A percentile compares a stretch with the other conserved stretches of the same genome.
These are phyloP conservation scores for Dissostichus mawsoni DNA, from an alignment of 2,113 vertebrate genomes.

Conservation along the genomic window DNA sequence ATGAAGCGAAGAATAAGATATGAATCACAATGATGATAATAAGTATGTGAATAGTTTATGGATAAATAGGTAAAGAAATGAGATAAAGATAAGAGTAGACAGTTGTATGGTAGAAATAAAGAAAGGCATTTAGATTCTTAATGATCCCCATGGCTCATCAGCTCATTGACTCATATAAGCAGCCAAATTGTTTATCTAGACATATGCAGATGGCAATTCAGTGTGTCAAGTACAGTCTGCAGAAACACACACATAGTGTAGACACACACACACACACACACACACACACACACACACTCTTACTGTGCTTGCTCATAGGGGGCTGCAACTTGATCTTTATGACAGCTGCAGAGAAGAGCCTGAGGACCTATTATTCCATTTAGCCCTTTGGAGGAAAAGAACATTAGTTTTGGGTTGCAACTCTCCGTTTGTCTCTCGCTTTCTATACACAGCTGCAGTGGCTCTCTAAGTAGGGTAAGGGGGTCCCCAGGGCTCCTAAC, in stretches of 20 bases:
- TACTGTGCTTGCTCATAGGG: slow-evolving; percentile 37
- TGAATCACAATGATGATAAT: background rate
- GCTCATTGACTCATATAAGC: slow-evolving; percentile 12
- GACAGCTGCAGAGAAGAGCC: slow-evolving; percentile 71
- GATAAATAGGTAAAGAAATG: slow-evolving; percentile 10
- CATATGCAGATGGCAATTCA: slow-evolving; percentile 54
- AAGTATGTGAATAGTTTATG: background rate
- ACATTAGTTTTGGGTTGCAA: slow-evolving; percentile 70
- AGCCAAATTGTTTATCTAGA: slow-evolving; percentile 41
- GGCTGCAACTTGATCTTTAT: slow-evolving; percentile 61
- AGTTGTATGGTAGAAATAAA: background rate
- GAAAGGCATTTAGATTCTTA: background rate
- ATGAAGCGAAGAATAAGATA: background rate
- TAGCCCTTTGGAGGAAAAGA: slow-evolving; percentile 57
- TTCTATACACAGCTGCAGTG: slow-evolving; percentile 44
- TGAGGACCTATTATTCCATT: slow-evolving; percentile 72
- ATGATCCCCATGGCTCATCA: background rate
- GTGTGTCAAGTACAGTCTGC: slow-evolving; percentile 36
- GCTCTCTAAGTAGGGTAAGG: slow-evolving; percentile 35
- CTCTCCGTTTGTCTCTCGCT: slow-evolving; percentile 21
- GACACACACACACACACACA: slow-evolving; percentile 19
- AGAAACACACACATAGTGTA: slow-evolving; percentile 35
- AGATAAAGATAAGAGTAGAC: slow-evolving; percentile 4
- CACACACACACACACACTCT: slow-evolving; percentile 13
- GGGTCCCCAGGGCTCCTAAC: slow-evolving; percentile 36